Conservation (phyloP, 2,888 invertebrate genomes). For the Standfussiana lucernea region DNA sequence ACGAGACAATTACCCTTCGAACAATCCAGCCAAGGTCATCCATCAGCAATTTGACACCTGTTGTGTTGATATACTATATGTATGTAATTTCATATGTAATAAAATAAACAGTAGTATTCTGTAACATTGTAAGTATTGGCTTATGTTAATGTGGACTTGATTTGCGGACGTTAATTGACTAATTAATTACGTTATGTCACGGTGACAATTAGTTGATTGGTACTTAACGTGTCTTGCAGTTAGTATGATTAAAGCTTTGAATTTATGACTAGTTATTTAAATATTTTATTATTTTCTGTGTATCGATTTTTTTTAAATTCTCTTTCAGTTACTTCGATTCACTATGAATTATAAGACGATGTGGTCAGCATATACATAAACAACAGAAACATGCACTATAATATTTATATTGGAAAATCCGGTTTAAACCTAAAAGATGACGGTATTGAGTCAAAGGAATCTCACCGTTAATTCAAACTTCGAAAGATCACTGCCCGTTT, state of each 20-base stretch:
- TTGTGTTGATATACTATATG: slow-evolving; percentile 84
- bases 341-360: slow-evolving; percentile 6
- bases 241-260: slow-evolving; percentile 28
- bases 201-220: slow-evolving; percentile 58
- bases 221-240: slow-evolving; percentile 29
- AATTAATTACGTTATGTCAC: slow-evolving; percentile 51
- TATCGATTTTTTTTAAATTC: slow-evolving; percentile 1
- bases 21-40: slow-evolving; percentile 84
- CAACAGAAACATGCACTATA: neutral
- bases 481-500: neutral
- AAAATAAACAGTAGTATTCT: slow-evolving; percentile 64
- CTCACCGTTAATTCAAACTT: slow-evolving; percentile 19
- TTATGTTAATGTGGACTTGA: slow-evolving; percentile 44
- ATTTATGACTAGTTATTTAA: slow-evolving; percentile 21
- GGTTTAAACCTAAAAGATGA: neutral
- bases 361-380: neutral
- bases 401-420: neutral
- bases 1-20: slow-evolving; percentile 70
- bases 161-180: slow-evolving; percentile 56
- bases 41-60: slow-evolving; percentile 85
- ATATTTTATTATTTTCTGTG: slow-evolving; percentile 12
- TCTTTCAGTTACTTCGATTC: slow-evolving; percentile 36
- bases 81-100: slow-evolving; percentile 77
- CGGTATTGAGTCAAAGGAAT: neutral
- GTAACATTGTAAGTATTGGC: slow-evolving; percentile 53